Conservation (phyloP, 2,113 vertebrate genomes). For the Monopterus albus region DNA sequence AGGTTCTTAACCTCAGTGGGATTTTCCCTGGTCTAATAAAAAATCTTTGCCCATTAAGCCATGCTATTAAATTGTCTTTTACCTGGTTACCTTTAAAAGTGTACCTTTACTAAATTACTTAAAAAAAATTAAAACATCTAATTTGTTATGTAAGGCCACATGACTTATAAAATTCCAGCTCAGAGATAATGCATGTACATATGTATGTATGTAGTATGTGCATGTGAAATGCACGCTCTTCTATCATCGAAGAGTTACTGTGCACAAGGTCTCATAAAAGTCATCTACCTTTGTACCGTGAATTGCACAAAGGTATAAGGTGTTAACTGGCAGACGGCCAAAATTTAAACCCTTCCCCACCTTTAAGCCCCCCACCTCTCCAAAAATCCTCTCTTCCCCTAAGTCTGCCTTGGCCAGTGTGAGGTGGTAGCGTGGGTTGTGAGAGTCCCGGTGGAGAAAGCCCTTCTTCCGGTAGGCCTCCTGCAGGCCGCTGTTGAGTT, state of each 20-base stretch:
- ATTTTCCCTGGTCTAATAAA: background rate
- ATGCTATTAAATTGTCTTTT: background rate
- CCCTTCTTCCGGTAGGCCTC: conserved; percentile 78
- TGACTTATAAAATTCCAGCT: background rate
- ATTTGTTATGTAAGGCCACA: background rate
- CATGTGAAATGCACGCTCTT: background rate
- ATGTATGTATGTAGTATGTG: background rate
- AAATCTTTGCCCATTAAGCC: background rate
- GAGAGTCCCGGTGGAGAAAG: conserved; percentile 79
- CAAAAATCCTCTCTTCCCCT: conserved; percentile 69
- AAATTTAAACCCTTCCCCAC: conserved; percentile 78
- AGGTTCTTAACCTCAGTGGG: too few species aligned
- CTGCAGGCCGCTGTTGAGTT: conserved; percentile 74
- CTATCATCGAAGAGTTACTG: conserved; percentile 72
- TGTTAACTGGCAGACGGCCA: conserved; percentile 79
- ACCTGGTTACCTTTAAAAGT: background rate
- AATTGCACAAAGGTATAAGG: conserved; percentile 75
- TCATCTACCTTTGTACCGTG: conserved; percentile 32
- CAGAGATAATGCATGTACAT: background rate
- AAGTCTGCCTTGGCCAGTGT: conserved; percentile 75
- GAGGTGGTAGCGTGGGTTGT: conserved; percentile 79
- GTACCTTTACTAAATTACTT: background rate
- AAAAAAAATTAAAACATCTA: background rate
- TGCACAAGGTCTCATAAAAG: conserved; percentile 77
- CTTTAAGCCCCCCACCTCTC: conserved; percentile 67